These are phyloP conservation scores for Leptodirus hochenwartii DNA, from an alignment of 2,888 invertebrate genomes.

Conservation along the genomic window DNA sequence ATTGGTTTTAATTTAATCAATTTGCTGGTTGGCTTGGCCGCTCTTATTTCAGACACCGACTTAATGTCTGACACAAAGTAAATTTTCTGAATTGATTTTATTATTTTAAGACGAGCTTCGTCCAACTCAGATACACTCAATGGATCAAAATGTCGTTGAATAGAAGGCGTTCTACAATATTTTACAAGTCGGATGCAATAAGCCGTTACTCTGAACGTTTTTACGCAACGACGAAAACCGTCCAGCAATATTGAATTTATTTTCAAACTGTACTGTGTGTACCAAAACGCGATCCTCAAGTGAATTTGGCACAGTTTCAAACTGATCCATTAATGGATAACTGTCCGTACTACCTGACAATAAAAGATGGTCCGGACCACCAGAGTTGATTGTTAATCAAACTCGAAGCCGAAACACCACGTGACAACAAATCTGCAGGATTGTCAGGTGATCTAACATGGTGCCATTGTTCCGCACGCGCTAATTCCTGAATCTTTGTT, in stretches of 20 bases:
- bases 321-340: not conserved
- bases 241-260: too few relatives aligned
- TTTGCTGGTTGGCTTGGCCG: not conserved
- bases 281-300: too few relatives aligned
- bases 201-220: not conserved
- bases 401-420: not conserved
- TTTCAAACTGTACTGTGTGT: too few relatives aligned
- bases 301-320: not conserved
- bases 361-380: not conserved
- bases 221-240: too few relatives aligned
- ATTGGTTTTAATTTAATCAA: constrained; percentile 3
- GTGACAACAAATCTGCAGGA: constrained; percentile 1
- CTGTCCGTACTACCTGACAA: not conserved
- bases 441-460: not conserved
- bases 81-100: too few relatives aligned
- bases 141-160: not conserved
- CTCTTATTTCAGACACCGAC: not conserved
- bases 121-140: too few relatives aligned
- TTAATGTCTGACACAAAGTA: not conserved
- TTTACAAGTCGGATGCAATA: not conserved
- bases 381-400: not conserved
- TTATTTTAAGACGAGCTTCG: too few relatives aligned
- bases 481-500: constrained; percentile 1
- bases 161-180: not conserved
- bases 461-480: not conserved